Evolutionary conservation across 37 sponge, comb jelly and placozoan genomes (phyloP), one percentile per base, ranked within the genome.

Genomic region (Oscarella lobularis): DNA sequence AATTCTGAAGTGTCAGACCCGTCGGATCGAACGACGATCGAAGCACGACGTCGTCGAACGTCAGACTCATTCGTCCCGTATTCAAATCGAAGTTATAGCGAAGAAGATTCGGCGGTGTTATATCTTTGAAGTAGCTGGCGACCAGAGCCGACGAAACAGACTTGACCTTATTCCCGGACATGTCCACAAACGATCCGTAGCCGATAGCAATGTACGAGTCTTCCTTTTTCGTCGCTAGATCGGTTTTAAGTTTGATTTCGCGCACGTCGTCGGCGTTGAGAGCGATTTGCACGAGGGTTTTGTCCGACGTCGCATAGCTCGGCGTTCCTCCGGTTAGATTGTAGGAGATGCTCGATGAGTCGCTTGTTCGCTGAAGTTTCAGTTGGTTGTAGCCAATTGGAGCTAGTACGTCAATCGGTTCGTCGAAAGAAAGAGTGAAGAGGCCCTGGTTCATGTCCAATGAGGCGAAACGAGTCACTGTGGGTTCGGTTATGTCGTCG

Each of bases 21-120:
- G 79, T 76, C 3, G 85, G 39, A 34, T 67, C 36, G 0, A 94
- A 77, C 33, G 90, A 81, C 38, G 32, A 41, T 6, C 68, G 41
- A 38, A 84, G 87, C 36, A 89, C 69, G 31, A 94, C 85, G 77
- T 94, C 95, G 80, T 85, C 76, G 65, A 90, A 94, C 4, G 85
- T 77, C 2, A 94, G 72, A 3, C 35, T 79, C 38, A 94, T 40
- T 32, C 77, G 75, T 32, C 87, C 90, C 30, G 77, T 54, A 80
- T 94, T 82, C 85, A 94, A 81, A 37, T 94, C 87, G 38, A 94
- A 80, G 27, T 83, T 79, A 38, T 79, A 94, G 39, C 41, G 75
- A 1, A 87, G 74, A 0, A 94, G 74, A 33, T 37, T 38, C 20
- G 95, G 95, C 5, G 85, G 67, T 6, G 88, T 87, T 9, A 32